Evolutionary conservation across 2,797 vertebrate genomes (phyloP), one percentile per base, ranked within the genome.

Genomic region (Falco rusticolus): DNA sequence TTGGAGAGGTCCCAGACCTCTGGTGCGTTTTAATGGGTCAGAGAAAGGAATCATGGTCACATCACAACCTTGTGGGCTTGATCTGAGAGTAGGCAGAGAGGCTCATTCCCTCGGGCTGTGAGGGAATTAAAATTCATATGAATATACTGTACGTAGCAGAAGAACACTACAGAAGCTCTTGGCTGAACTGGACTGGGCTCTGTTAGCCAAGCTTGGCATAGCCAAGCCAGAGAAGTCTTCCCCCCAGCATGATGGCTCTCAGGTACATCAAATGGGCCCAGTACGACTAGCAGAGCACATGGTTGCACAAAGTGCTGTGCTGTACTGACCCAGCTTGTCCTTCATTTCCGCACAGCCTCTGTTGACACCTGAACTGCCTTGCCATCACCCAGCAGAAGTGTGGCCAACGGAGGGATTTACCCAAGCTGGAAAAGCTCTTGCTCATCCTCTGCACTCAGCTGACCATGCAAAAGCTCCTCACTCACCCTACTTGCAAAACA

Each of bases 1-100:
- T 94, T 87, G 60, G 75, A 95, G 45, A 92, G 45, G 21, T 77
- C 61, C 45, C 74, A 95, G 85, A 88, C 22, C 47, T 83, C 16
- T 37, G 22, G 16, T 50, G 51, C 5, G 1, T 34, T 80, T 84
- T 93, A 92, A 43, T 59, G n/a, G 72, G 29, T 78, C 37, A 74
- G 18, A 83, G 54, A 74, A 37, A 79, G 31, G 60, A 90, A 89
- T 89, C 33, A 41, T 4, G 2, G 70, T 84, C 84, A 63, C 24
- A 87, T 93, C 65, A 71, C 41, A 74, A 64, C 20, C 60, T 63
- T 3, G 0, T 69, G 60, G 59, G 33, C 60, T 92, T 92, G 43
- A 43, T 88, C 69, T 91, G 43, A 78, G 22, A 65, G 34, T 37
- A 64, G 83, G n/a, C 45, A 70, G 47, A 66, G 51, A 89, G 48